Base-by-base conservation (phyloP, 2,888 invertebrate genomes). In the Xestoiulus laeticollis region DNA sequence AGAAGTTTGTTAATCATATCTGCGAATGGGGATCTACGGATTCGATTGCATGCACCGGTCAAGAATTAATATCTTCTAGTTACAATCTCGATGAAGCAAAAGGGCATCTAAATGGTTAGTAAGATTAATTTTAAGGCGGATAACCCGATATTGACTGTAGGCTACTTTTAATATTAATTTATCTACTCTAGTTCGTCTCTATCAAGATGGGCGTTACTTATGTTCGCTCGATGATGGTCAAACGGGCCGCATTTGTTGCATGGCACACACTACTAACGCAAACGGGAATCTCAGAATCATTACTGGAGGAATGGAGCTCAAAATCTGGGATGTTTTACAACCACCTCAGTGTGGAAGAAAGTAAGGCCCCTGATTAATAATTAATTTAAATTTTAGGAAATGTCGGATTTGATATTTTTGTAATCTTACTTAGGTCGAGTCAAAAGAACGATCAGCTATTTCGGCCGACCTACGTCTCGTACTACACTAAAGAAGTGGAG, bases 61-160 rank as follows among this genome's bases (percentile, higher is more conserved):
- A 86, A n/a, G 89, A 89, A 83, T 44, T 89, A 30, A 86, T 89
- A 22, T 68, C 87, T 30, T 87, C 88, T 5, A 89, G 87, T 86
- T 89, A 89, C 59, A 82, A 89, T 84, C 44, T 89, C n/a, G 89
- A 89, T 84, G 30, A 30, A 38, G 88, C 88, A 10, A 87, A 87
- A 26, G 87, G 88, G 19, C 85, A 85, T n/a, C 43, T 89, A n/a
- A 89, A 89, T 84, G 88, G 89, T 88, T 19, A 87, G 53, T 43
- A 68, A 33, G 16, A 53, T 59, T n/a, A n/a, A n/a, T n/a, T n/a
- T n/a, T n/a, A n/a, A n/a, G n/a, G n/a, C n/a, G n/a, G n/a, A n/a
- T n/a, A n/a, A n/a, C n/a, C n/a, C n/a, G n/a, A n/a, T n/a, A n/a
- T n/a, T n/a, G n/a, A n/a, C n/a, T n/a, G n/a, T n/a, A n/a, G 78